These are phyloP conservation scores for Spodoptera littoralis DNA, from an alignment of 2,888 invertebrate genomes.

Conservation along the genomic window DNA sequence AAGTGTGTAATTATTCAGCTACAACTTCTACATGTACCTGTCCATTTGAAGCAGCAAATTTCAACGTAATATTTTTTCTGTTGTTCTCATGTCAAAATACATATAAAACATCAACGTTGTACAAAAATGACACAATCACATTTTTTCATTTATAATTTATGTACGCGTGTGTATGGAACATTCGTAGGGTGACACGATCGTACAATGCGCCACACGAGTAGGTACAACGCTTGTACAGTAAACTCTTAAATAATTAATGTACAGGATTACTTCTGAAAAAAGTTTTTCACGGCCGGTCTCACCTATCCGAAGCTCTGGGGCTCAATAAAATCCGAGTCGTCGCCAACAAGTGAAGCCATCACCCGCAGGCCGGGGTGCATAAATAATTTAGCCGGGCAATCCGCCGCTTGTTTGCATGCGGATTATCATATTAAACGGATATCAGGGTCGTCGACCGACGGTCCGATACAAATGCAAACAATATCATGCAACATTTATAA, in stretches of 20 bases:
- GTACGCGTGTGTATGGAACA: constrained; percentile 35
- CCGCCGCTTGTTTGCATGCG: constrained; percentile 86
- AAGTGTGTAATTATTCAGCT: too few species aligned
- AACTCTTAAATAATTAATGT: constrained; percentile 69
- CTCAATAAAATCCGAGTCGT: constrained; percentile 79
- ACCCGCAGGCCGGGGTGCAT: constrained; percentile 84
- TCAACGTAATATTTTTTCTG: background rate
- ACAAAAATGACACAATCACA: constrained; percentile 43
- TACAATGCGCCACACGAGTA: constrained; percentile 32
- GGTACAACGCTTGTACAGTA: constrained; percentile 40
- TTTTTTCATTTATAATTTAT: constrained; percentile 55
- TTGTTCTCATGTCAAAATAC: constrained; percentile 4
- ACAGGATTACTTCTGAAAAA: constrained; percentile 65
- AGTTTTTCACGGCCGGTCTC: constrained; percentile 63
- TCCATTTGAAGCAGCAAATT: background rate
- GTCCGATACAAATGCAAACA: constrained; percentile 83
- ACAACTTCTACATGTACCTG: background rate
- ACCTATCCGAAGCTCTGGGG: constrained; percentile 74
- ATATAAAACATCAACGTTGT: constrained; percentile 10
- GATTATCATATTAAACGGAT: constrained; percentile 89
- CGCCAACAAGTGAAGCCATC: constrained; percentile 79
- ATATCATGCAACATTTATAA: constrained; percentile 85
- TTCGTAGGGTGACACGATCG: constrained; percentile 17
- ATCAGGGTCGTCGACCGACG: constrained; percentile 79
- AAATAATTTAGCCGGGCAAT: constrained; percentile 87